Evolutionary conservation across 1,140 invertebrate genomes (phyloP).

Genomic region (Aphaenogaster rudis): DNA sequence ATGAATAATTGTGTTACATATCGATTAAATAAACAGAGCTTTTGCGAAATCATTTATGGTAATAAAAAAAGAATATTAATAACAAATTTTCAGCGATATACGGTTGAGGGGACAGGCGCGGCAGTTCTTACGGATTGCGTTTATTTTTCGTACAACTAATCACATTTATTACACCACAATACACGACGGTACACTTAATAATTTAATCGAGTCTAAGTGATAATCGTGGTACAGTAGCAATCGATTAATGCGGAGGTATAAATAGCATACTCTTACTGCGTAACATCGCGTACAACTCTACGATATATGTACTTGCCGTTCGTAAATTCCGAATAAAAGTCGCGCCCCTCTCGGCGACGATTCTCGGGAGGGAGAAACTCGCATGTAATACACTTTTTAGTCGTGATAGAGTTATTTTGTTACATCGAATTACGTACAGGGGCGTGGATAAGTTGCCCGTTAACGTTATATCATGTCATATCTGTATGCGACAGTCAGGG

Average conservation of each 20-base stretch:
- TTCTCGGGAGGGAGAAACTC: slow-evolving; percentile 29
- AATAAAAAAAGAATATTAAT: background rate
- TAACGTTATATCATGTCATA: slow-evolving; percentile 48
- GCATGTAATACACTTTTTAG: slow-evolving; percentile 40
- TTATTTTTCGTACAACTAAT: slow-evolving; percentile 84
- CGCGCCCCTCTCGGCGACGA: slow-evolving; percentile 21
- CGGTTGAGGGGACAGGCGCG: background rate
- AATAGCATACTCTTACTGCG: slow-evolving; percentile 84
- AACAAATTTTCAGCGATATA: background rate
- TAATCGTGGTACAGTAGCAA: slow-evolving; percentile 84
- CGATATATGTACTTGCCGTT: slow-evolving; percentile 75
- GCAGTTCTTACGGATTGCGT: slow-evolving; percentile 70
- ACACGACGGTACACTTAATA: slow-evolving; percentile 86
- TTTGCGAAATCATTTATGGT: background rate
- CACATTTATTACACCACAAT: slow-evolving; percentile 87
- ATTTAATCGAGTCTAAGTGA: slow-evolving; percentile 85
- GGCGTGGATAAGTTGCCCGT: slow-evolving; percentile 56
- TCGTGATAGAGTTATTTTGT: slow-evolving; percentile 50
- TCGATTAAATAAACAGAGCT: background rate
- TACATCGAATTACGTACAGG: slow-evolving; percentile 61
- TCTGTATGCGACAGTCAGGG: slow-evolving; percentile 33
- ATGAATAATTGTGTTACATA: background rate
- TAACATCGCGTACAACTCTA: slow-evolving; percentile 74
- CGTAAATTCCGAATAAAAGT: slow-evolving; percentile 61
- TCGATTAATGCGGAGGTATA: slow-evolving; percentile 84